These are phyloP conservation scores for Nesometra sesokonis DNA, from an alignment of 35 echinoderm and acorn worm genomes.

Conservation along the genomic window DNA sequence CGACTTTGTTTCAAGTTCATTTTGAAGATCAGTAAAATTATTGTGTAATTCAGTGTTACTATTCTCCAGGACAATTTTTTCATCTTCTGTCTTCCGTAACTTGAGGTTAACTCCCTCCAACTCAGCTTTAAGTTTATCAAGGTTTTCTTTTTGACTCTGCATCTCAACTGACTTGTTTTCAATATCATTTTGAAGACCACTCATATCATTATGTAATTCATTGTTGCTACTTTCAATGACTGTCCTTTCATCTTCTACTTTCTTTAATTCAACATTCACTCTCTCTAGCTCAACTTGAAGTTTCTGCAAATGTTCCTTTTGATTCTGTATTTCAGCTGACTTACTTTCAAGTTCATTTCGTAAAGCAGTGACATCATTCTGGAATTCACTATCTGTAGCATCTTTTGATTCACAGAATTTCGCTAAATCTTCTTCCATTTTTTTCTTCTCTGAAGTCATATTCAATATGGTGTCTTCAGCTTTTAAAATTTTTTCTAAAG, in stretches of 20 bases:
- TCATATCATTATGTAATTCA: not conserved
- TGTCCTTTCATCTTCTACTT: not conserved
- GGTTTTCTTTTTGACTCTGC: not conserved
- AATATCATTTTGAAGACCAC: not conserved
- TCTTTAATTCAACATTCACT: not conserved
- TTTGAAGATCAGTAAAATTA: too few species aligned
- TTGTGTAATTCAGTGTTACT: too few species aligned
- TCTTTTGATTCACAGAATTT: not conserved
- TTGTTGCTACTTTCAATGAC: too few species aligned
- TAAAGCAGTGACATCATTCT: not conserved
- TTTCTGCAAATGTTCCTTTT: not conserved
- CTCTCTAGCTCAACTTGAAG: not conserved
- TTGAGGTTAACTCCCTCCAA: not conserved
- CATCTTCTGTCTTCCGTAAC: not conserved
- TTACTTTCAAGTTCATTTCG: not conserved
- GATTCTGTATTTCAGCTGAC: not conserved
- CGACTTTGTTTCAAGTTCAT: too few species aligned
- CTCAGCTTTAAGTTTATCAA: not conserved
- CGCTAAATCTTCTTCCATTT: constrained; percentile 17
- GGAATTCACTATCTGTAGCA: not conserved
- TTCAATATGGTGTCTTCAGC: not conserved
- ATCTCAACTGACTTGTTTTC: not conserved
- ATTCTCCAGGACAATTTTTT: not conserved
- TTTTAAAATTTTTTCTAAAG: not conserved
- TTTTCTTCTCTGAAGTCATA: not conserved